phyloP scores from a whole-genome alignment of 2,888 invertebrate genomes.

The Apotomis turbidana region DNA sequence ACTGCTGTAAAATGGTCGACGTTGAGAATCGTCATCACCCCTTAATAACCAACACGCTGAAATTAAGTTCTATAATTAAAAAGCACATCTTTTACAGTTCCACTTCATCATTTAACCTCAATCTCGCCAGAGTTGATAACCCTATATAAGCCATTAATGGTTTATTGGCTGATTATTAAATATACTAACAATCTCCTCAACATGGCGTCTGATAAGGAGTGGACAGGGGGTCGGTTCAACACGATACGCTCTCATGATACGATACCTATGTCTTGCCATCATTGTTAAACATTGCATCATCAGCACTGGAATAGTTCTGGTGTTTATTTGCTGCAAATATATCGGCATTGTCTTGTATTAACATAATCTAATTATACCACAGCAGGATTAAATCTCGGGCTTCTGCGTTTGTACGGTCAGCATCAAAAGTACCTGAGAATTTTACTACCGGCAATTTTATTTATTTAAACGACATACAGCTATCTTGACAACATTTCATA shows the following conservation, averaged over 20 bases:
- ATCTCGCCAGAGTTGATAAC: constrained; percentile 20
- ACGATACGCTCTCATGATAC: constrained; percentile 23
- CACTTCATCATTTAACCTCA: constrained; percentile 17
- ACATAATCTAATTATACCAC: not conserved
- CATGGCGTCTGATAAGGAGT: constrained; percentile 16
- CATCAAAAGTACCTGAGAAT: too few relatives aligned
- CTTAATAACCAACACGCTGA: too few relatives aligned
- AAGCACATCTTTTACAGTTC: not conserved
- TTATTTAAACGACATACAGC: too few relatives aligned
- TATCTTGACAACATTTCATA: too few relatives aligned
- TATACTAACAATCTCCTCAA: constrained; percentile 15
- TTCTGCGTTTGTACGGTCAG: too few relatives aligned
- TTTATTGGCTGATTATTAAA: constrained; percentile 35
- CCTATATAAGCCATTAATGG: constrained; percentile 15
- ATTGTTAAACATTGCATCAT: constrained; percentile 39
- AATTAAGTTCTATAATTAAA: too few relatives aligned
- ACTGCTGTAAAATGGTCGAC: too few relatives aligned
- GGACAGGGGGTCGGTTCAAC: constrained; percentile 28
- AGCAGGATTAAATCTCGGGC: not conserved
- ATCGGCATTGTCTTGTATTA: not conserved
- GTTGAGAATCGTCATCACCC: too few relatives aligned
- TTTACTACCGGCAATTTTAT: too few relatives aligned
- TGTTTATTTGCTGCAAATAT: constrained; percentile 1
- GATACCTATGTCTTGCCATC: constrained; percentile 18
- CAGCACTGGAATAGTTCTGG: constrained; percentile 3